A percentile compares a stretch with the other conserved stretches of the same genome.
phyloP scores from a whole-genome alignment of 2,888 invertebrate genomes.

The Gasteruption jaculator region DNA sequence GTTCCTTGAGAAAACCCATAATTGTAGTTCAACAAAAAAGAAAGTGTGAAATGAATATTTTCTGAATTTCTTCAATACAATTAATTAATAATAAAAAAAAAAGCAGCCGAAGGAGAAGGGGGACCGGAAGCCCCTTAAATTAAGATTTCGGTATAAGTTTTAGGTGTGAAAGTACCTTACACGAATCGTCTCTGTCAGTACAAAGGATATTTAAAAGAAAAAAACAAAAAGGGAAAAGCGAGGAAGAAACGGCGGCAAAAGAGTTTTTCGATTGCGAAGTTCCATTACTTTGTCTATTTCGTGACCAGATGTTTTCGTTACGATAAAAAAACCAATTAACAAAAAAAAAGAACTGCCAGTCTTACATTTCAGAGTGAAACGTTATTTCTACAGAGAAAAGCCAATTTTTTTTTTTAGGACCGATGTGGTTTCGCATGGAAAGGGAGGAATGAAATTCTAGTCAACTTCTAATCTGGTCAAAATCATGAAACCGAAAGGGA shows the following conservation, averaged over 20 bases:
- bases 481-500: too few relatives aligned
- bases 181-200: slow-evolving; percentile 34
- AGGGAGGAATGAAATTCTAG: too few relatives aligned
- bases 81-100: slow-evolving; percentile 25
- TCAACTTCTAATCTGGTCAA: too few relatives aligned
- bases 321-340: slow-evolving; percentile 3
- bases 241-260: too few relatives aligned
- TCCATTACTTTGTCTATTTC: too few relatives aligned
- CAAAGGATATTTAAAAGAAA: slow-evolving; percentile 29
- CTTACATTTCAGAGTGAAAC: slow-evolving; percentile 13
- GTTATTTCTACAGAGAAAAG: too few relatives aligned
- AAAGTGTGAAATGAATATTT: not conserved
- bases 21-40: slow-evolving; percentile 19
- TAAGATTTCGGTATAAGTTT: slow-evolving; percentile 22
- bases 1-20: slow-evolving; percentile 21
- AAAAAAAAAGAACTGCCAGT: slow-evolving; percentile 12
- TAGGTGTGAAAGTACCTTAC: slow-evolving; percentile 30
- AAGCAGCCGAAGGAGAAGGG: slow-evolving; percentile 20
- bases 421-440: too few relatives aligned
- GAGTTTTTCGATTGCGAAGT: too few relatives aligned
- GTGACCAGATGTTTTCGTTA: too few relatives aligned
- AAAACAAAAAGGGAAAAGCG: slow-evolving; percentile 4
- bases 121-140: slow-evolving; percentile 19
- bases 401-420: too few relatives aligned
- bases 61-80: not conserved